These are phyloP conservation scores for Zaprionus ornatus DNA, from an alignment of 1,140 invertebrate species.

Conservation along the genomic window DNA sequence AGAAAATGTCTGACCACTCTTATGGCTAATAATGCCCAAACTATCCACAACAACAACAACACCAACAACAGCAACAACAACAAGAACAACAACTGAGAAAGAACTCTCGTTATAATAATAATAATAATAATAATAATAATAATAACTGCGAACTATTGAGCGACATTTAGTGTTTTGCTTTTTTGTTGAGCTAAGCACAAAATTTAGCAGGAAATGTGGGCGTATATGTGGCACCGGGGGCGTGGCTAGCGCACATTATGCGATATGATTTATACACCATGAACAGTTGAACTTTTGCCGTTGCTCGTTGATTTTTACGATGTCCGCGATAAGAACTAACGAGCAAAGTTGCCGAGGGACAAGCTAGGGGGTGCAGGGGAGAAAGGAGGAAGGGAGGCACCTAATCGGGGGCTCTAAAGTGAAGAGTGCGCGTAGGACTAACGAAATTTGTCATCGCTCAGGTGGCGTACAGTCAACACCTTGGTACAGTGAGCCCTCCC, in stretches of 20 bases:
- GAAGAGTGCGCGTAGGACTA: not conserved
- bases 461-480: slow-evolving; percentile 45
- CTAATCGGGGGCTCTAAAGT: slow-evolving; percentile 13
- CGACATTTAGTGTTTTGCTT: slow-evolving; percentile 28
- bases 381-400: not conserved
- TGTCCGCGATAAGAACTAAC: slow-evolving; percentile 40
- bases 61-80: slow-evolving; percentile 2
- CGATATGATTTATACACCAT: slow-evolving; percentile 39
- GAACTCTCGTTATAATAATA: slow-evolving; percentile 15
- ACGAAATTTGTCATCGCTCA: slow-evolving; percentile 37
- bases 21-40: slow-evolving; percentile 36
- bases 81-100: slow-evolving; percentile 4
- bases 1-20: slow-evolving; percentile 41
- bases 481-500: slow-evolving; percentile 14
- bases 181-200: slow-evolving; percentile 43
- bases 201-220: slow-evolving; percentile 19
- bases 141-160: slow-evolving; percentile 42
- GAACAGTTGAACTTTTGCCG: slow-evolving; percentile 29
- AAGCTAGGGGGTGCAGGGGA: not conserved
- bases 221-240: slow-evolving; percentile 3
- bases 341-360: slow-evolving; percentile 26
- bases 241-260: slow-evolving; percentile 32
- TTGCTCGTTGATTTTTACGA: slow-evolving; percentile 42
- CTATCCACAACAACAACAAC: slow-evolving; percentile 16
- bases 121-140: slow-evolving; percentile 35